Evolutionary conservation across 2,113 vertebrate species (phyloP).

Genomic region (Ciconia boyciana): DNA sequence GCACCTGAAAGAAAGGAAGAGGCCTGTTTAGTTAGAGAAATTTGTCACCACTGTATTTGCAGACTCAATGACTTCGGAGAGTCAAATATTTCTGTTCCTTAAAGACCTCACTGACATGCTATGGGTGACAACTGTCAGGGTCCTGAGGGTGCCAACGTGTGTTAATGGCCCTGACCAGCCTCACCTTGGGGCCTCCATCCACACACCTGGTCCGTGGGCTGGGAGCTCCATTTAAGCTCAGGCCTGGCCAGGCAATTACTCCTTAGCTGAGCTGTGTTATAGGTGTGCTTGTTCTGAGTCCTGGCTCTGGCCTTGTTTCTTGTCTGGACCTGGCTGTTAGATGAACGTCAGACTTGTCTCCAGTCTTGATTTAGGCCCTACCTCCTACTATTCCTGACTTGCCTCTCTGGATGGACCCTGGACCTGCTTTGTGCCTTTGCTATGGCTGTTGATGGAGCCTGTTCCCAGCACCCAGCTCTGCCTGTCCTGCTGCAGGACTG

Average conservation of each 20-base stretch:
- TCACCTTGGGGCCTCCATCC: background rate
- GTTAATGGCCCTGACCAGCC: background rate
- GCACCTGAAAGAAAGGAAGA: background rate
- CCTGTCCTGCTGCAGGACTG: background rate
- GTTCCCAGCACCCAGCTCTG: background rate
- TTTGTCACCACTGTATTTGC: background rate
- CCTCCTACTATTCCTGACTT: accelerated
- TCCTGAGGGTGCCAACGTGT: background rate
- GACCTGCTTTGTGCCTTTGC: background rate
- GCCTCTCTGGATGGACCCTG: accelerated
- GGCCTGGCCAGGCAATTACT: accelerated
- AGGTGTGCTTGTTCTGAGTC: accelerated
- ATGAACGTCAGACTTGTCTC: accelerated
- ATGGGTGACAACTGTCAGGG: background rate
- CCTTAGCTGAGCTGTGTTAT: accelerated
- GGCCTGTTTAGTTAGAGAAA: background rate
- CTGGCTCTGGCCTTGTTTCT: accelerated
- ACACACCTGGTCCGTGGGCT: background rate
- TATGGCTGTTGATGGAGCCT: background rate
- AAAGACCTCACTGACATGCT: background rate
- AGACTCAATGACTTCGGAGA: background rate
- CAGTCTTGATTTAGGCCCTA: accelerated
- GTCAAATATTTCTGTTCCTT: background rate
- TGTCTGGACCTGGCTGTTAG: accelerated
- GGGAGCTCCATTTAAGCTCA: background rate